Evolutionary conservation across 2,797 vertebrate genomes (phyloP).

Genomic region (Kryptopterus vitreolus): DNA sequence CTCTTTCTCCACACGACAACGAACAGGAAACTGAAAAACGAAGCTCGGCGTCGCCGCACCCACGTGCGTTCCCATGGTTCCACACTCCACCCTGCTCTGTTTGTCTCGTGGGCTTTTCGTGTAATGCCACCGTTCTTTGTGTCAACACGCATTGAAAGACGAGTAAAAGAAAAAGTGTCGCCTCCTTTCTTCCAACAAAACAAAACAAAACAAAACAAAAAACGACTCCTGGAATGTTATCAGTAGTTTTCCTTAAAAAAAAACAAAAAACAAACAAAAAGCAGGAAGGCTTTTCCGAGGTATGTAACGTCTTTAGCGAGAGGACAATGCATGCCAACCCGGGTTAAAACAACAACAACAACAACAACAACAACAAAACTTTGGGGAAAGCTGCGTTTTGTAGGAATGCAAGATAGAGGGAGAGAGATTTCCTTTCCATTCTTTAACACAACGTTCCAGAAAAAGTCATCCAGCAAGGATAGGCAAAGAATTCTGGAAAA

Average conservation of each 20-base stretch:
- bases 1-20: no score
- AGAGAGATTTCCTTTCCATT: conserved; percentile 42
- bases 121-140: conserved; percentile 20
- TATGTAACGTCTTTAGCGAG: conserved; percentile 37
- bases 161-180: not conserved
- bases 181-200: not conserved
- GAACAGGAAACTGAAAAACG: no score
- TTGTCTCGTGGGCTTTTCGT: conserved; percentile 3
- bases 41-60: no score
- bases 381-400: conserved; percentile 43
- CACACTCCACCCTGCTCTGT: not conserved
- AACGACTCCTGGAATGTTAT: conserved; percentile 51
- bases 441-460: conserved; percentile 33
- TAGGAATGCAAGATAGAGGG: not conserved
- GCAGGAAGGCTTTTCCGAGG: conserved; percentile 50
- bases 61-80: not conserved
- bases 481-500: not conserved
- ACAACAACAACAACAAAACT: not conserved
- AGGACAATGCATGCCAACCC: conserved; percentile 42
- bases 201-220: not conserved
- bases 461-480: conserved; percentile 20
- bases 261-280: no score
- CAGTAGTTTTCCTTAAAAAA: conserved; percentile 32
- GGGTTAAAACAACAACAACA: not conserved
- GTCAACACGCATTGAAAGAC: conserved; percentile 16